Evolutionary conservation across 2,113 vertebrate genomes (phyloP).

Genomic region (Thomomys bottae): DNA sequence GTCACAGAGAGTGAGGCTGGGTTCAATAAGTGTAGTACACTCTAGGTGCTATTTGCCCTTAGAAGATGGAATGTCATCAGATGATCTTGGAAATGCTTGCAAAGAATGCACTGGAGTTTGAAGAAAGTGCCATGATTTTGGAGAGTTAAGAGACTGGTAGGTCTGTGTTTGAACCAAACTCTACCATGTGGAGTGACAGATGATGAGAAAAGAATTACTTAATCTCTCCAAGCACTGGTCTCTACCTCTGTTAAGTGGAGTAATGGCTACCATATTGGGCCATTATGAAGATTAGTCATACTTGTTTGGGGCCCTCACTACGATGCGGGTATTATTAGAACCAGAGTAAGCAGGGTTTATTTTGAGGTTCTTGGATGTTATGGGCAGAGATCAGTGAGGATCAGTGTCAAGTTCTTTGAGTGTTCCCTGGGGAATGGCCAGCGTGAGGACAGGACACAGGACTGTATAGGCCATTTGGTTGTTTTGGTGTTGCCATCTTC

Average conservation of each 20-base stretch:
- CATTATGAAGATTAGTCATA: neutral
- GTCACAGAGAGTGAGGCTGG: neutral
- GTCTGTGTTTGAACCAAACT: neutral
- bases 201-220: neutral
- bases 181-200: rapidly evolving
- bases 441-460: slow-evolving; percentile 48
- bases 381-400: slow-evolving; percentile 44
- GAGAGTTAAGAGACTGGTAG: neutral
- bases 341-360: slow-evolving; percentile 61
- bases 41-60: neutral
- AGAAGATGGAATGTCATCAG: neutral
- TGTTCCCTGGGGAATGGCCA: slow-evolving; percentile 49
- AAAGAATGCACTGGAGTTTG: neutral
- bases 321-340: slow-evolving; percentile 54
- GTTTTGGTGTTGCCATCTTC: neutral
- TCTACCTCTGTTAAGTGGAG: neutral
- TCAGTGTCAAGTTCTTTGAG: slow-evolving; percentile 41
- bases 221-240: neutral
- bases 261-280: neutral
- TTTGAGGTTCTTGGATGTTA: slow-evolving; percentile 63
- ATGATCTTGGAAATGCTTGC: neutral
- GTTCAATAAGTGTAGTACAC: neutral
- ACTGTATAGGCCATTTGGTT: neutral
- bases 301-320: neutral
- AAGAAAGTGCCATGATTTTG: neutral